Evolutionary conservation across 2,888 invertebrate genomes (phyloP), one percentile per base, ranked within the genome.

Genomic region (Cyaniris semiargus): DNA sequence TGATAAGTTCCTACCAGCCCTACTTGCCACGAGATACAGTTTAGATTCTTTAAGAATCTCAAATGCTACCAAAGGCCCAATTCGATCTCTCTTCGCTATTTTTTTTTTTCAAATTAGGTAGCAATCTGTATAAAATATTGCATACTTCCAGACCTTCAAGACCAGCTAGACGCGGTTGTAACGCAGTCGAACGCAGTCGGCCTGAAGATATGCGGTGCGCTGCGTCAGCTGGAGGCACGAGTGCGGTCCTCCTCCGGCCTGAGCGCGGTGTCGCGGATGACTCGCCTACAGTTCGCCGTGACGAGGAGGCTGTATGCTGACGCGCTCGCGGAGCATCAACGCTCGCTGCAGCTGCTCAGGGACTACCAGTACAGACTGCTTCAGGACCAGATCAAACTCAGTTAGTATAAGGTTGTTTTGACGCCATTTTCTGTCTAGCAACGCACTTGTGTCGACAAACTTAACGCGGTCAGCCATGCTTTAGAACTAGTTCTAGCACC

Each of bases 111-210:
- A 15, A 48, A 48, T 15, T 15, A 48, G 48, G 48, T 2, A 58
- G 4, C 6, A 18, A 21, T n/a, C n/a, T 10, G 0, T 58, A 23
- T 21, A 60, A 60, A 10, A 60, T 7, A 56, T 56, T 3, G 1
- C 4, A 27, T 21, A 21, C 53, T 60, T 60, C 0, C 87, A 96
- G 96, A 94, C 77, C 88, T 95, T 84, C 95, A 95, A 87, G 93
- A 94, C 80, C 95, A 96, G 86, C 86, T 96, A 86, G 96, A 96
- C 80, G 88, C 89, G 48, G 90, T 94, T 81, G 95, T 94, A 82
- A 93, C 93, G 80, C 90, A 91, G 70, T 94, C 95, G 79, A 92
- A 94, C 83, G 94, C 90, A 76, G 88, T 92, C 3, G 95, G 95
- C 8, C 87, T 92, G 79, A 92, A 93, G 85, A 88, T 95, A 80